Conservation (phyloP, 1,140 invertebrate species). For the Drosophila oshimai region DNA sequence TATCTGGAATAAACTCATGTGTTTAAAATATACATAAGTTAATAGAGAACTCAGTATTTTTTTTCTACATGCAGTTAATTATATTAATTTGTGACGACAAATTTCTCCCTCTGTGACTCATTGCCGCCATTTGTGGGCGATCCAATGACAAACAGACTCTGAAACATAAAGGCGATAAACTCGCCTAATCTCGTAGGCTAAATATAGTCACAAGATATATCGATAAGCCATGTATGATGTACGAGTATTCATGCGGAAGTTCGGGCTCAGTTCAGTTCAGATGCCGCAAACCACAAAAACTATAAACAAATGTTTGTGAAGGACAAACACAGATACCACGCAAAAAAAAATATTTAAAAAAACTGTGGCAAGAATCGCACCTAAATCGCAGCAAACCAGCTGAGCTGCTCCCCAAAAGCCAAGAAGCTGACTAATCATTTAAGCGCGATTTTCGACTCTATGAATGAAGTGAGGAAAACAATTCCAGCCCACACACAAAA, state of each 20-base stretch:
- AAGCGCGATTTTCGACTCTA: conserved; percentile 23
- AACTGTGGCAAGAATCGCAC: conserved; percentile 73
- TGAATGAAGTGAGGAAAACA: conserved; percentile 72
- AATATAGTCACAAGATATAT: conserved; percentile 65
- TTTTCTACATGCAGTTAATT: background rate
- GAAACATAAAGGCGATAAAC: conserved; percentile 35
- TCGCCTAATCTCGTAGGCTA: conserved; percentile 50
- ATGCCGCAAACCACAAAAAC: conserved; percentile 53
- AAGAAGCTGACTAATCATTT: conserved; percentile 73
- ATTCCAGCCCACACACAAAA: conserved; percentile 66
- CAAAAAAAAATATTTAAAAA: conserved; percentile 40
- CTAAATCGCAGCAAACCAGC: conserved; percentile 31
- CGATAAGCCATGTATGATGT: conserved; percentile 41
- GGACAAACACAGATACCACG: conserved; percentile 68
- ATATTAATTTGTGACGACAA: conserved; percentile 3
- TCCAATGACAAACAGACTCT: conserved; percentile 39
- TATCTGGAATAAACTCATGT: too few species aligned
- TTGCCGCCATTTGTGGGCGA: conserved; percentile 35
- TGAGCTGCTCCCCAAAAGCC: conserved; percentile 48
- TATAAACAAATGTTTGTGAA: conserved; percentile 51
- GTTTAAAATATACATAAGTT: background rate
- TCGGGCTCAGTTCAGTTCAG: conserved; percentile 41
- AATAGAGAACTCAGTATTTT: background rate
- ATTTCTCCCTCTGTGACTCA: conserved; percentile 44
- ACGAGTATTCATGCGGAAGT: conserved; percentile 58